A percentile compares a stretch with the other conserved stretches of the same genome.
These are phyloP conservation scores for Bufo bufo DNA, from an alignment of 2,113 vertebrate species.

Conservation along the genomic window DNA sequence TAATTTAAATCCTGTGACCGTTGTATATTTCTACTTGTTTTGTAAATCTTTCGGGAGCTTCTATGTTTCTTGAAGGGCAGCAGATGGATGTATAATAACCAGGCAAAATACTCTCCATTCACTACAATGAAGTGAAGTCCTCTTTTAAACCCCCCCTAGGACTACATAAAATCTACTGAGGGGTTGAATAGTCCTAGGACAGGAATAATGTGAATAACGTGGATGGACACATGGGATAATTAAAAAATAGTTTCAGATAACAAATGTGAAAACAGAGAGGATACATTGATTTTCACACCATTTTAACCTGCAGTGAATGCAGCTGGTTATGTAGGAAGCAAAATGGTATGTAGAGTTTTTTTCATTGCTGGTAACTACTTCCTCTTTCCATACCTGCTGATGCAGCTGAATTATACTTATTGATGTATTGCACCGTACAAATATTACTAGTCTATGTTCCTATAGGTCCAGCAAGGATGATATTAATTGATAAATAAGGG, in stretches of 20 bases:
- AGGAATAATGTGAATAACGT: conserved; percentile 16
- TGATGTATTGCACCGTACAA: background rate
- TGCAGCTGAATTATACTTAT: background rate
- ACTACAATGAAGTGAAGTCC: conserved; percentile 36
- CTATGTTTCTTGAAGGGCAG: conserved; percentile 46
- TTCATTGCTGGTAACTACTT: background rate
- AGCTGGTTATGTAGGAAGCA: background rate
- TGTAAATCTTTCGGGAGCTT: conserved; percentile 45
- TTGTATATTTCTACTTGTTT: conserved; percentile 45
- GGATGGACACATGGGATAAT: conserved; percentile 17
- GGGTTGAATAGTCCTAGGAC: conserved; percentile 29
- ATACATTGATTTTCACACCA: conserved; percentile 26
- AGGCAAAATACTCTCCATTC: conserved; percentile 42
- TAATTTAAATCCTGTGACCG: conserved; percentile 58
- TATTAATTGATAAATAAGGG: no score
- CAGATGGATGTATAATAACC: conserved; percentile 52
- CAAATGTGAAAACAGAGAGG: conserved; percentile 25
- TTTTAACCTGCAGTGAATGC: background rate
- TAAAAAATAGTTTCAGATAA: background rate
- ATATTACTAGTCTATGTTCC: no score
- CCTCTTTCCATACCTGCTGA: background rate
- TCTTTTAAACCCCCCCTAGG: conserved; percentile 41
- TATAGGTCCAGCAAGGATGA: no score
- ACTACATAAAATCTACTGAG: conserved; percentile 40
- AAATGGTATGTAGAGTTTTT: background rate